Percentiles rank a stretch among this genome's conserved stretches.
These are phyloP conservation scores for Pachypanchax playfairii DNA, from an alignment of 2,113 vertebrate species.

Conservation along the genomic window DNA sequence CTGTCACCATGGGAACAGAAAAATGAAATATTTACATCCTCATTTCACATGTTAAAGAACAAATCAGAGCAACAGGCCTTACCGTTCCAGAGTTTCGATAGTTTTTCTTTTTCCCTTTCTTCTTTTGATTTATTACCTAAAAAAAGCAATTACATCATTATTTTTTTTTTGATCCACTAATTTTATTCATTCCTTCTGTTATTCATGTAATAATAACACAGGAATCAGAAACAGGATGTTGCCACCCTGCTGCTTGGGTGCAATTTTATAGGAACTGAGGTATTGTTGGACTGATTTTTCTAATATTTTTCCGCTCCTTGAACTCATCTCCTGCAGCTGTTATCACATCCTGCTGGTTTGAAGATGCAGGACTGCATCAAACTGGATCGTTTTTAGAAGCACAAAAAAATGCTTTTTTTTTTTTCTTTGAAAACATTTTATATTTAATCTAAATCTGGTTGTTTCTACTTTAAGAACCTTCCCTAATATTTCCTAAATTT, in stretches of 20 bases:
- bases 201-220: background rate
- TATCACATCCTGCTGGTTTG: background rate
- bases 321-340: background rate
- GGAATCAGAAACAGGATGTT: background rate
- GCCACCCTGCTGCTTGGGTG: background rate
- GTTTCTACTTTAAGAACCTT: no score
- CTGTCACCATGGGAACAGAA: background rate
- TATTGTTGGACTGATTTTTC: background rate
- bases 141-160: background rate
- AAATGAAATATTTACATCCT: no score
- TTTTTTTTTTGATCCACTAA: background rate
- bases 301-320: background rate
- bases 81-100: conserved; percentile 98
- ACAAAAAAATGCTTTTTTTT: no score
- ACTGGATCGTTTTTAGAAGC: background rate
- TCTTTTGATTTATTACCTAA: conserved; percentile 97
- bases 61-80: no score
- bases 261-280: background rate
- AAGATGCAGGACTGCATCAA: background rate
- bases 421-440: no score
- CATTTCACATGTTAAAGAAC: no score
- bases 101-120: conserved; percentile 98
- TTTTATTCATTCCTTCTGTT: background rate
- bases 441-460: no score
- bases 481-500: no score